Conservation (phyloP, 2,113 vertebrate species). For the Neoarius graeffei region DNA sequence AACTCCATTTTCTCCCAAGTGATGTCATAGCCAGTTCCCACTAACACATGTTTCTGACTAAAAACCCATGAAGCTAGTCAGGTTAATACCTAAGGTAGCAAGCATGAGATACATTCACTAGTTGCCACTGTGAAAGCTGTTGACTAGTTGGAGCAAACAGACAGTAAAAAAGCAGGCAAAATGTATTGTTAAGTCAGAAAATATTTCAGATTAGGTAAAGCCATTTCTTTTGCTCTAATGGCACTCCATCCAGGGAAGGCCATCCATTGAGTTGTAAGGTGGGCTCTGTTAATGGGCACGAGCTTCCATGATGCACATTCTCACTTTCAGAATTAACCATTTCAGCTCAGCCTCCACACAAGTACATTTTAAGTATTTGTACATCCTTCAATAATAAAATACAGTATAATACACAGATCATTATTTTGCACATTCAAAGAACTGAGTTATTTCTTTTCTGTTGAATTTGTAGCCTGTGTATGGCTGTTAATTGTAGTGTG, state of each 20-base stretch:
- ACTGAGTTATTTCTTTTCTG: not conserved
- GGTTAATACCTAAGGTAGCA: not conserved
- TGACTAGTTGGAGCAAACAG: not conserved
- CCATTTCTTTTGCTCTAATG: not conserved
- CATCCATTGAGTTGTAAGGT: not conserved
- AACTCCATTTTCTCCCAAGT: not conserved
- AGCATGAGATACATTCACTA: constrained; percentile 7
- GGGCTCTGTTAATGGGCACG: not conserved
- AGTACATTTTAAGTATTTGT: not conserved
- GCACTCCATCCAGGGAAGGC: not conserved
- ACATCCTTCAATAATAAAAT: not conserved
- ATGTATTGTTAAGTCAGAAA: not conserved
- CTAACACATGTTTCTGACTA: not conserved
- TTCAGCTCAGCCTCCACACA: not conserved
- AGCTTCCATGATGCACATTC: not conserved
- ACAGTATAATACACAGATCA: not conserved
- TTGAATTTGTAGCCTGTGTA: not conserved
- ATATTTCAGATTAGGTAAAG: not conserved
- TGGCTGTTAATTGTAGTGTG: not conserved
- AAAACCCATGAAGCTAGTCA: not conserved
- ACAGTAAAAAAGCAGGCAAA: not conserved
- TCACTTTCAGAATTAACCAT: not conserved
- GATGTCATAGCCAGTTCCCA: not conserved
- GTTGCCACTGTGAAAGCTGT: not conserved
- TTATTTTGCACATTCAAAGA: not conserved